Evolutionary conservation across 2,113 vertebrate genomes (phyloP), one percentile per base, ranked within the genome.

Genomic region (Hemichromis elongatus): DNA sequence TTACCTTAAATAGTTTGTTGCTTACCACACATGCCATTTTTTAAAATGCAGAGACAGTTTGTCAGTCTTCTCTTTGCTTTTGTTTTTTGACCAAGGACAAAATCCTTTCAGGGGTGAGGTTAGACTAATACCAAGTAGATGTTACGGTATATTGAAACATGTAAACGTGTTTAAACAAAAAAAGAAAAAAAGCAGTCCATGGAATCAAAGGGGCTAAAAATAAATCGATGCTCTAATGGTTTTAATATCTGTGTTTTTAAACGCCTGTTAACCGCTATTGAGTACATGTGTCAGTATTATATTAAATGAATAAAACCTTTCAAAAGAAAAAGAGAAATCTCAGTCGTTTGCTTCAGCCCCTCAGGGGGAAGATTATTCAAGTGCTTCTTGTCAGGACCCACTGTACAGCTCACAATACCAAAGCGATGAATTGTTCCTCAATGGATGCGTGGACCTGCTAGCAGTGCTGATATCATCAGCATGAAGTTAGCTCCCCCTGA

Each of bases 161-260:
- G 94, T 96, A 94, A 95, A 95, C 92, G 92, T 95, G 92, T 94
- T 75, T 50, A 75, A 75, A 89, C 84, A 93, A 92, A 88, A 37
- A 50, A 85, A 86, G 91, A 92, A 87, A 28, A 75, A 80, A 52
- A 93, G 85, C 83, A 86, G 88, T 94, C 92, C 89, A 90, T 93
- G 91, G 90, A 95, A 95, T 94, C 89, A 92, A 90, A 21, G 88
- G 91, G 92, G 93, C 93, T 94, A 86, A 92, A 94, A 93, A 83
- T 85, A 94, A 90, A 95, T 86, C 83, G 84, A 93, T 50, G 87
- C 92, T 95, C 94, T 95, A 90, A 94, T 93, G 93, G 90, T 96
- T 96, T 96, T 96, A 96, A 94, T 96, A 96, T 96, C 89, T 95
- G 95, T 96, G 95, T 96, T 96, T 96, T 96, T 96, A 95, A 96